Conservation (phyloP, 1,140 invertebrate genomes). For the Drosophila orena region DNA sequence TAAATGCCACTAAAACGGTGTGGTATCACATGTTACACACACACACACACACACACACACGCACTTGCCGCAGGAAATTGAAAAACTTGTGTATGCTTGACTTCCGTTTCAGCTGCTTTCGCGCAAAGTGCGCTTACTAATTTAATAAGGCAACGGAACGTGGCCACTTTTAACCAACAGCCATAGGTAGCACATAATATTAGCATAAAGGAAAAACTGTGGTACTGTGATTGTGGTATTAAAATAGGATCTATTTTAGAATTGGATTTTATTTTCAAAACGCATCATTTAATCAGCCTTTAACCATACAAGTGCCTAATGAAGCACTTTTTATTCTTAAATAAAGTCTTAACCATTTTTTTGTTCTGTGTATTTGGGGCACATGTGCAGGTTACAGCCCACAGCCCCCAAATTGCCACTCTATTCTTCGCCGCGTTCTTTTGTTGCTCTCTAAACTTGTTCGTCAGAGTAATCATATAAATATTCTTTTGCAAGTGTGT, state of each 20-base stretch:
- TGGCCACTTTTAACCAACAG: slow-evolving; percentile 63
- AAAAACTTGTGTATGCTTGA: slow-evolving; percentile 76
- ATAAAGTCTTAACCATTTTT: neutral
- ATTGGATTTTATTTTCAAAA: too few species aligned
- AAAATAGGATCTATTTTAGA: too few species aligned
- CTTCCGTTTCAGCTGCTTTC: slow-evolving; percentile 68
- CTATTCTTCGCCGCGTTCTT: slow-evolving; percentile 34
- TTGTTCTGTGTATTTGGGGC: slow-evolving; percentile 2
- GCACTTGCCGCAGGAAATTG: slow-evolving; percentile 65
- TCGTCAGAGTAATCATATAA: slow-evolving; percentile 73
- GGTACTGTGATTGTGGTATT: too few species aligned
- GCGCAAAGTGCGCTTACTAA: slow-evolving; percentile 71
- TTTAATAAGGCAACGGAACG: slow-evolving; percentile 74
- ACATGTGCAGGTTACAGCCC: slow-evolving; percentile 20
- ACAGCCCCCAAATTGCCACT: slow-evolving; percentile 27
- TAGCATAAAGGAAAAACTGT: too few species aligned
- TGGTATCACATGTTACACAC: slow-evolving; percentile 29
- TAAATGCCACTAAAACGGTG: slow-evolving; percentile 54
- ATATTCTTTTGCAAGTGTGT: slow-evolving; percentile 64
- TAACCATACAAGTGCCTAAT: too few species aligned
- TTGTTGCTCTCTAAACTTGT: slow-evolving; percentile 60
- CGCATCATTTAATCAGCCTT: too few species aligned
- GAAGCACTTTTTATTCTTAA: neutral
- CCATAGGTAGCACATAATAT: neutral
- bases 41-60: slow-evolving; percentile 4